phyloP scores from a whole-genome alignment of 2,113 vertebrate genomes.

The Todiramphus saurophagus region DNA sequence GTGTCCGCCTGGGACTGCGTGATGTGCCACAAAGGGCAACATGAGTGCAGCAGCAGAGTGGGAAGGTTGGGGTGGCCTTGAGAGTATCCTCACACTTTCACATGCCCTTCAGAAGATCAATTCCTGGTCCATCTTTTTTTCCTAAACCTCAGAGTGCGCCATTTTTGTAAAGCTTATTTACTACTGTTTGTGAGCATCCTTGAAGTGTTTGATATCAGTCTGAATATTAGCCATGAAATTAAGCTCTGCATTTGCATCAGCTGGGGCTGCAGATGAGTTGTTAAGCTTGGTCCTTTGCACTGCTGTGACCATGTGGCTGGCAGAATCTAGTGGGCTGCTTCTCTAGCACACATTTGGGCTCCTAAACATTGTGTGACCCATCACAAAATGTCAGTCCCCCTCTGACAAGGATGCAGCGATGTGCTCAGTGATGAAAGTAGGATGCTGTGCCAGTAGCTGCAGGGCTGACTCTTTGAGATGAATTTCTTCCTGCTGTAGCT shows the following conservation, averaged over 20 bases:
- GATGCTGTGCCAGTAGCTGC: conserved; percentile 22
- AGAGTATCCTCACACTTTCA: background rate
- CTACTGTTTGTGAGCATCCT: background rate
- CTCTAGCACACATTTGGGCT: background rate
- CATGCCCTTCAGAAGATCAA: background rate
- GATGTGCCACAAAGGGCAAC: background rate
- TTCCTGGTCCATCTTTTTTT: background rate
- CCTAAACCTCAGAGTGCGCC: background rate
- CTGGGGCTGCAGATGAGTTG: background rate
- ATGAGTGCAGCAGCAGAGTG: background rate
- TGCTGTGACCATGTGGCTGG: background rate
- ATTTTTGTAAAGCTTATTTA: background rate
- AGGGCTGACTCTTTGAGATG: background rate
- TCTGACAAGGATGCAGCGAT: background rate
- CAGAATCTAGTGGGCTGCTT: background rate
- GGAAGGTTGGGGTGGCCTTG: background rate
- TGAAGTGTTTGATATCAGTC: background rate
- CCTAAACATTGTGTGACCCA: conserved; percentile 9
- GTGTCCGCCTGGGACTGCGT: background rate
- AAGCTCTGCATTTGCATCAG: background rate
- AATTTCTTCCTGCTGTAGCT: conserved; percentile 40
- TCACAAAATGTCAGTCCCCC: background rate
- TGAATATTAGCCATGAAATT: conserved; percentile 1
- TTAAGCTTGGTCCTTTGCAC: background rate
- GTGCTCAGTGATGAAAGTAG: background rate